phyloP scores from a whole-genome alignment of 2,888 invertebrate species.

The Listrodromus nycthemerus region DNA sequence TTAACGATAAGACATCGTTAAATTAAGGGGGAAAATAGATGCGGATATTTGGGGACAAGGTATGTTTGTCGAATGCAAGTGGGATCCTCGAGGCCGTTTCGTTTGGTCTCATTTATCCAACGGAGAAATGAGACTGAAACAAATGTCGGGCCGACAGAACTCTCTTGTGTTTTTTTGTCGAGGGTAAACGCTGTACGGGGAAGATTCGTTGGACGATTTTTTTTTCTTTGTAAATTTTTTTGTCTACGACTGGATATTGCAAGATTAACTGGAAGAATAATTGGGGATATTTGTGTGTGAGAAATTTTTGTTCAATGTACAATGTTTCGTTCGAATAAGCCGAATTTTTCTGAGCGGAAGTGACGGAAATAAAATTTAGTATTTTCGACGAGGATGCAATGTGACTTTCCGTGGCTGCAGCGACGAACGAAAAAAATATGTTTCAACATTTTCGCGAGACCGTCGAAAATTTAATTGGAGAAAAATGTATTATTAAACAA shows the following conservation, averaged over 20 bases:
- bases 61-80: no score
- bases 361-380: no score
- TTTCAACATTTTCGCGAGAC: background rate
- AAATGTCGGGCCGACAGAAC: background rate
- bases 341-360: no score
- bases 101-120: background rate
- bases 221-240: background rate
- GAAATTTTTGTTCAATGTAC: no score
- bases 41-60: no score
- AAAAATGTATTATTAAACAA: background rate
- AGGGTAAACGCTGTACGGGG: no score
- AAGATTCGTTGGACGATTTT: background rate
- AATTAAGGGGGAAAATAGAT: no score
- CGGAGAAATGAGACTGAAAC: constrained; percentile 10
- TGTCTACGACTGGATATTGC: background rate
- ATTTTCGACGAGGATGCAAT: no score
- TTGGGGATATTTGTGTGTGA: background rate
- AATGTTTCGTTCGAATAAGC: no score
- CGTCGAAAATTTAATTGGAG: background rate
- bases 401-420: background rate
- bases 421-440: background rate
- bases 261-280: background rate
- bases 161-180: no score
- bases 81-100: no score
- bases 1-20: no score